Conservation (phyloP, 2,113 vertebrate species). For the Aspidoscelis tigris region DNA sequence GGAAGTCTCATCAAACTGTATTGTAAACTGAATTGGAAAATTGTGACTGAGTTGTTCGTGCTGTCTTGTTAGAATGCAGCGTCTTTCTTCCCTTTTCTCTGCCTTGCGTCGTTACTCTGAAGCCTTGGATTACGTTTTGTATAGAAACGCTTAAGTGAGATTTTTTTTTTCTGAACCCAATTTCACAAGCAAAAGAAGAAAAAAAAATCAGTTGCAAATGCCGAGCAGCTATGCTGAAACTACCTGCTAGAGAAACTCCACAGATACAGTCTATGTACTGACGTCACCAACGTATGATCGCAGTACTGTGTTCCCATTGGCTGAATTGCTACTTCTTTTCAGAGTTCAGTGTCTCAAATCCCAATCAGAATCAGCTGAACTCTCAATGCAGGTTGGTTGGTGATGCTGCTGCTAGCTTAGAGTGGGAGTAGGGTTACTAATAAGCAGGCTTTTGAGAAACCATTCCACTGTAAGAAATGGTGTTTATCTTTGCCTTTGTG, state of each 20-base stretch:
- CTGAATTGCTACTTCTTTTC: constrained; percentile 68
- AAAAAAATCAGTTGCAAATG: constrained; percentile 53
- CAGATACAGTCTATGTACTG: constrained; percentile 48
- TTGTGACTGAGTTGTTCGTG: background rate
- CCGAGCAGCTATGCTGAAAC: constrained; percentile 42
- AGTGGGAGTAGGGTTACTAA: constrained; percentile 55
- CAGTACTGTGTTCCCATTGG: constrained; percentile 66
- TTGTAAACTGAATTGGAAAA: background rate
- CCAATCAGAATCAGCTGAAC: constrained; percentile 10
- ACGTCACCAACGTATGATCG: constrained; percentile 59
- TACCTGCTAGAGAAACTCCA: constrained; percentile 65
- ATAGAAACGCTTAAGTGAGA: constrained; percentile 16
- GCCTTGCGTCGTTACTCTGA: background rate
- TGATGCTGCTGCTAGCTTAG: constrained; percentile 45
- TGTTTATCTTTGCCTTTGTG: constrained; percentile 24
- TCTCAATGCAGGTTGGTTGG: constrained; percentile 45
- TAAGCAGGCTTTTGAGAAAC: constrained; percentile 47
- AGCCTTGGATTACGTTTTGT: background rate
- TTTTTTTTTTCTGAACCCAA: constrained; percentile 32
- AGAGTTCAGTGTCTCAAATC: constrained; percentile 63
- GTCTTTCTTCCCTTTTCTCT: background rate
- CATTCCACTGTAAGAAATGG: constrained; percentile 49
- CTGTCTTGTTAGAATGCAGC: background rate
- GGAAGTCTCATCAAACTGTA: background rate
- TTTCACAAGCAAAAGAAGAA: constrained; percentile 33